These are phyloP conservation scores for Decapterus maruadsi DNA, from an alignment of 2,797 vertebrate species.

Conservation along the genomic window DNA sequence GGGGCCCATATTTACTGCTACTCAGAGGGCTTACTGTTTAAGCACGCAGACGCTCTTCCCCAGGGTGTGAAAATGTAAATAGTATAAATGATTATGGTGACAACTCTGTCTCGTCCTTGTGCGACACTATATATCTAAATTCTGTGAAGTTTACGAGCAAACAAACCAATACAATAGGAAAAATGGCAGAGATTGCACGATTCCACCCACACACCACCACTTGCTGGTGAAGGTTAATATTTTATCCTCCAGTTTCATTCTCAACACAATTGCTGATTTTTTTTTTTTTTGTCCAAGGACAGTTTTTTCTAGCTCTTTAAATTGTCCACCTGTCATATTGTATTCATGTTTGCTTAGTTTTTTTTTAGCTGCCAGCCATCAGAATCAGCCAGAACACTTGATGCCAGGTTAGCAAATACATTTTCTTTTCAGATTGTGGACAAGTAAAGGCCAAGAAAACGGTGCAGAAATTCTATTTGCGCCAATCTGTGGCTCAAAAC, in stretches of 20 bases:
- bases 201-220: slow-evolving; percentile 75
- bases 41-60: slow-evolving; percentile 30
- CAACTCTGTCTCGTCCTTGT: slow-evolving; percentile 37
- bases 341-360: slow-evolving; percentile 33
- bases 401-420: slow-evolving; percentile 33
- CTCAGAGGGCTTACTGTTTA: slow-evolving; percentile 25
- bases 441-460: slow-evolving; percentile 28
- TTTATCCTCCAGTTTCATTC: slow-evolving; percentile 80
- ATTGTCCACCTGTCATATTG: slow-evolving; percentile 26
- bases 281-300: slow-evolving; percentile 28
- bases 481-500: slow-evolving; percentile 19
- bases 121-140: slow-evolving; percentile 39
- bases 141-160: slow-evolving; percentile 37
- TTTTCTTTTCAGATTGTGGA: slow-evolving; percentile 52
- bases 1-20: slow-evolving; percentile 18
- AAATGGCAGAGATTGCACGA: slow-evolving; percentile 57
- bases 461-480: slow-evolving; percentile 5
- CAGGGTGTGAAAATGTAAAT: slow-evolving; percentile 22
- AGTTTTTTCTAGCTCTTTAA: slow-evolving; percentile 30
- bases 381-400: slow-evolving; percentile 40
- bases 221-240: slow-evolving; percentile 81
- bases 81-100: slow-evolving; percentile 59
- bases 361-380: slow-evolving; percentile 23
- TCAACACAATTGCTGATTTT: slow-evolving; percentile 32
- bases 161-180: slow-evolving; percentile 42